Percentiles rank a stretch among this genome's conserved stretches.
Evolutionary conservation across 2,888 invertebrate species (phyloP).

Genomic region (Cryptocephalus moraei): DNA sequence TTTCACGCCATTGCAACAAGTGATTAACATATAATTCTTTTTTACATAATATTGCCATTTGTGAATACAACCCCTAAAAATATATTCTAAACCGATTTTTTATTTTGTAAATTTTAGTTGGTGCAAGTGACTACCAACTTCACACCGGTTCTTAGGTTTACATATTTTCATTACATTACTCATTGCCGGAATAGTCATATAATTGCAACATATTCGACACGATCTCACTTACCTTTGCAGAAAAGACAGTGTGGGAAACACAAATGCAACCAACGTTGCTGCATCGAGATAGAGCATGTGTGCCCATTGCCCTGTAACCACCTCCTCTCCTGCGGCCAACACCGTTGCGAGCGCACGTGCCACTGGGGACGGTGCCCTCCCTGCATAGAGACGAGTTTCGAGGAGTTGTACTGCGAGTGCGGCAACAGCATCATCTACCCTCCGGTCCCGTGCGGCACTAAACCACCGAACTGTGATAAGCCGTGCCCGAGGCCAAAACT

Average conservation of each 20-base stretch:
- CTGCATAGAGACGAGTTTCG: conserved; percentile 71
- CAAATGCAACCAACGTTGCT: conserved; percentile 84
- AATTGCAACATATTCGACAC: too few relatives aligned
- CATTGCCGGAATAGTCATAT: too few relatives aligned
- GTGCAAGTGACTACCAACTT: too few relatives aligned
- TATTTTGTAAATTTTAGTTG: too few relatives aligned
- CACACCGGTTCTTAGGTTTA: too few relatives aligned
- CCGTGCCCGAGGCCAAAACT: conserved; percentile 66
- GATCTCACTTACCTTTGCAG: conserved; percentile 30
- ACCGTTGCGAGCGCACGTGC: conserved; percentile 81
- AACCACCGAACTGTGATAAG: conserved; percentile 67
- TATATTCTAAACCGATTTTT: too few relatives aligned
- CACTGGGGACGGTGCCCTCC: conserved; percentile 77
- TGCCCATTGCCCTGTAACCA: conserved; percentile 78
- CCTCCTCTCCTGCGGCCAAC: conserved; percentile 75
- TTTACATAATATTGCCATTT: too few relatives aligned
- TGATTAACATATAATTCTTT: too few relatives aligned
- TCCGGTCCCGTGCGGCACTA: conserved; percentile 87
- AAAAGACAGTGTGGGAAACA: conserved; percentile 78
- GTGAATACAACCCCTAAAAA: too few relatives aligned
- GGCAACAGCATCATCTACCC: conserved; percentile 79
- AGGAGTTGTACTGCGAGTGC: conserved; percentile 86
- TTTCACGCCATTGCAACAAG: too few relatives aligned
- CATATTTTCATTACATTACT: too few relatives aligned
- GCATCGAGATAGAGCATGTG: conserved; percentile 75